Evolutionary conservation across 2,113 vertebrate species (phyloP).

Genomic region (Eira barbara): DNA sequence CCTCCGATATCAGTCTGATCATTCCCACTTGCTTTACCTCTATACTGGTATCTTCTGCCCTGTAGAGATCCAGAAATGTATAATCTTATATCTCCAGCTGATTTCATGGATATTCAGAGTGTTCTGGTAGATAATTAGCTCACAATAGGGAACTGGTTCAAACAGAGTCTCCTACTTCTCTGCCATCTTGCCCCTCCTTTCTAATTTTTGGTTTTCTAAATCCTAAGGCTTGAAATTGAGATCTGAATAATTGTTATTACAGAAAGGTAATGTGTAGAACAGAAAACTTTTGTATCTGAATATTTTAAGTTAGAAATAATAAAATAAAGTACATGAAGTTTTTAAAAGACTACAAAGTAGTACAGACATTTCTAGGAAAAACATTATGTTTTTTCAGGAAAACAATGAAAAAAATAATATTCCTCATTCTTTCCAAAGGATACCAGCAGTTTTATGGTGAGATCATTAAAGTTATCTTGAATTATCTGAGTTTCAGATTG

Average conservation of each 20-base stretch:
- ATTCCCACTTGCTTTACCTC: no score
- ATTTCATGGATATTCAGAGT: no score
- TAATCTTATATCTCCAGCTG: no score
- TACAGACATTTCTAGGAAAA: background rate
- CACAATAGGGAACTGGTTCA: no score
- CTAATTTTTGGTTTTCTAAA: constrained; percentile 6
- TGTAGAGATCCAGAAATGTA: no score
- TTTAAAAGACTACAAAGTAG: background rate
- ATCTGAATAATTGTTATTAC: background rate
- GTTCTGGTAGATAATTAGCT: no score
- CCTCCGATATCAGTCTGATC: no score
- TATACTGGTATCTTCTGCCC: no score
- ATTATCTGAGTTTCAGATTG: background rate
- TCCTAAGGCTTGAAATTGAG: background rate
- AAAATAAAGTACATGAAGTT: background rate
- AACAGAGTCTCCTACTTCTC: no score
- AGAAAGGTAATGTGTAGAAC: background rate
- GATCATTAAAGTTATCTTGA: background rate
- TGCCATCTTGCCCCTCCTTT: no score
- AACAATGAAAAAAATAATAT: background rate
- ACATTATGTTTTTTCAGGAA: background rate
- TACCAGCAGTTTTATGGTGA: background rate
- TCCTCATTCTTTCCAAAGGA: background rate
- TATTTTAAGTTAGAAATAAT: background rate
- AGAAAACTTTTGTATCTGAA: background rate